Evolutionary conservation across 2,113 vertebrate species (phyloP).

Genomic region (Calyptomena viridis): DNA sequence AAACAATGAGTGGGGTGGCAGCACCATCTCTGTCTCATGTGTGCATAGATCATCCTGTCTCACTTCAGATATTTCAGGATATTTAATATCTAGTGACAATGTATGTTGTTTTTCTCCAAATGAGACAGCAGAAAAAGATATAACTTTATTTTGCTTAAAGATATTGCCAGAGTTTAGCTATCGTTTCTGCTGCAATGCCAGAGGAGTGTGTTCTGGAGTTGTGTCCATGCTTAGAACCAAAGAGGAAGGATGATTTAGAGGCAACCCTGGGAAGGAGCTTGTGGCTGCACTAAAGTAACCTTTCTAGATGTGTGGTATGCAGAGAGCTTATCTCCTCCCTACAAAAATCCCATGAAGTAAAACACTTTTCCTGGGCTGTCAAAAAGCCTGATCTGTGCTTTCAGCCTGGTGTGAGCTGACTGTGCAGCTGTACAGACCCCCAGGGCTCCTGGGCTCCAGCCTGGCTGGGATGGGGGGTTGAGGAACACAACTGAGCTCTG

Average conservation of each 20-base stretch:
- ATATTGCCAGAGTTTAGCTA: neutral
- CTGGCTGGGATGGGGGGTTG: neutral
- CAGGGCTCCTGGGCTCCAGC: neutral
- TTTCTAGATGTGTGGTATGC: neutral
- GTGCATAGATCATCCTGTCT: neutral
- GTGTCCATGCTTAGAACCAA: neutral
- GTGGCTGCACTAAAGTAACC: neutral
- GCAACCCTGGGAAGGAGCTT: neutral
- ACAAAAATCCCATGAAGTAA: neutral
- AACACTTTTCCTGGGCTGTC: neutral
- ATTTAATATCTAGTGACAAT: neutral
- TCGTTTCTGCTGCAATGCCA: neutral
- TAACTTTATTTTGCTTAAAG: neutral
- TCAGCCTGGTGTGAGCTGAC: neutral
- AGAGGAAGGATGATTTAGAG: neutral
- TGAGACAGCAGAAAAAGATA: neutral
- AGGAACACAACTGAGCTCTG: slow-evolving; percentile 33
- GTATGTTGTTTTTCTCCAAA: neutral
- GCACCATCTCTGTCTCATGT: neutral
- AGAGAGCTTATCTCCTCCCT: neutral
- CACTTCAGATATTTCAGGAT: neutral
- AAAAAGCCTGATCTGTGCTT: neutral
- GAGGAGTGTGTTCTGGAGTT: neutral
- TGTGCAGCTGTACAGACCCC: neutral
- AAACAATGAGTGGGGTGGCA: neutral